Percentiles rank a stretch among this genome's conserved stretches.
Evolutionary conservation across 2,113 vertebrate genomes (phyloP).

Genomic region (Pavo muticus): DNA sequence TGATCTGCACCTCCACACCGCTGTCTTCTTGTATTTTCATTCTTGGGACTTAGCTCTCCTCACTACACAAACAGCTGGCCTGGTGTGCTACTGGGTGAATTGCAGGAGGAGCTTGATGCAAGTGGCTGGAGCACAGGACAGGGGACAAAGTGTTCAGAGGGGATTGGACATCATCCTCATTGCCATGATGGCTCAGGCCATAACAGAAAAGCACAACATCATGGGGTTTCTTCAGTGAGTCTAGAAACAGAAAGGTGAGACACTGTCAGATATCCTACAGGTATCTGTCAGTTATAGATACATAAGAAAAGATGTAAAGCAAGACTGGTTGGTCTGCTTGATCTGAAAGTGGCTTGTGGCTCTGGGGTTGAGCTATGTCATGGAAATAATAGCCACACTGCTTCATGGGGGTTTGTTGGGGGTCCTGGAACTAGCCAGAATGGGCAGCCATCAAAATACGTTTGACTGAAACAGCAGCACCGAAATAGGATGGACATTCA

Average conservation of each 20-base stretch:
- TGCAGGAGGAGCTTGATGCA: background rate
- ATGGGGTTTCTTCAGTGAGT: background rate
- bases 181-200: background rate
- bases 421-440: no score
- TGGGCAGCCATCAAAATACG: background rate
- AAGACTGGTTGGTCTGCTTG: background rate
- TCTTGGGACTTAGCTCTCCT: background rate
- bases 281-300: background rate
- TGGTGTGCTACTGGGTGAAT: background rate
- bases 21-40: background rate
- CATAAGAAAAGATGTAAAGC: background rate
- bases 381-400: background rate
- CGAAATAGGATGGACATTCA: background rate
- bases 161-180: background rate
- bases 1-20: accelerated
- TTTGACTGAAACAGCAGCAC: no score
- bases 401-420: accelerated
- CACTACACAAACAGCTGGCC: background rate
- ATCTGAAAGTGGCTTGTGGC: background rate
- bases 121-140: background rate
- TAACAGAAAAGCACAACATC: background rate
- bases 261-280: background rate
- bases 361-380: background rate
- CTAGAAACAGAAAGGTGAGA: background rate
- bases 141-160: background rate